Base-by-base conservation (phyloP, 2,888 invertebrate species). In the Aphidius colemani region DNA sequence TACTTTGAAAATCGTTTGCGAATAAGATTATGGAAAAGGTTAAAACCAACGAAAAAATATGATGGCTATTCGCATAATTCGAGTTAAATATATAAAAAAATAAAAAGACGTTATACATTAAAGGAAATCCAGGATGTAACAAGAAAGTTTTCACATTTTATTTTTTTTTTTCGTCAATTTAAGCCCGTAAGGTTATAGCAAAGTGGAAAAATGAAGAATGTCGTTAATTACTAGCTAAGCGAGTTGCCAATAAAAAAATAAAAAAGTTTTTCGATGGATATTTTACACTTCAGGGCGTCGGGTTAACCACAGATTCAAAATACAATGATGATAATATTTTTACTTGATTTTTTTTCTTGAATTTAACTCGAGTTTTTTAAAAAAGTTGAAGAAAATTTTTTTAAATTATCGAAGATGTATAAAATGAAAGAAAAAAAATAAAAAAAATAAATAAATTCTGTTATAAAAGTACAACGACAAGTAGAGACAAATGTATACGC, bases 211-310 rank as follows among this genome's bases (percentile, higher is more conserved):
- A 30, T 30, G 5, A 44, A 63, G 67, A 70, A 67, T 70, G 67
- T 70, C 69, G 69, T 74, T 74, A 74, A 74, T 74, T 74, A 75
- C 64, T 65, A 61, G 56, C 53, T 65, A 56, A 70, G 73, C 69
- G 70, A 72, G 73, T 72, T 61, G 61, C 63, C 71, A 69, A 74
- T 74, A 71, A 75, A 71, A 75, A 64, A 30, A 30, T 5, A 30
- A 30, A 30, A 30, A 30, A 30, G 30, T 30, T 30, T 69, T 67
- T 57, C 46, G 43, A 55, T 55, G 43, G 43, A 43, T 43, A 11
- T 43, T 8, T 2, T 43, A 43, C 43, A 55, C 55, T 44, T 55
- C n/a, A n/a, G 43, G 40, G 55, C 43, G 40, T 40, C 43, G 55
- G 43, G 55, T 55, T 43, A 55, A 44, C 55, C 43, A 13, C 55